Conservation (phyloP, 2,888 invertebrate species). For the Sinodicranocentrus sp. region DNA sequence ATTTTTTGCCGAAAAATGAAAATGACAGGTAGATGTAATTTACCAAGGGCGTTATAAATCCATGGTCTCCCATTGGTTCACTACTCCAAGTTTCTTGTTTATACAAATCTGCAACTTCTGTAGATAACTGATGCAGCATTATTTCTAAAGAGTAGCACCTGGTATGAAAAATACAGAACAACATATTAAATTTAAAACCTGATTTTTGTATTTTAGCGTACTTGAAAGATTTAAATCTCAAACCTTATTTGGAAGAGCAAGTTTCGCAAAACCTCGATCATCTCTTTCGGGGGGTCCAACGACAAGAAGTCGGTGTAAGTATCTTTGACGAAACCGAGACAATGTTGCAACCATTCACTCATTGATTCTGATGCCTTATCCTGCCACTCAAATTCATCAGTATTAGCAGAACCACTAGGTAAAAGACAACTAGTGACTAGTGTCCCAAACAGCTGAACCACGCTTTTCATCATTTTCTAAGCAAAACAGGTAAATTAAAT, state of each 20-base stretch:
- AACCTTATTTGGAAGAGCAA: conserved; percentile 91
- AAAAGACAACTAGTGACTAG: conserved; percentile 80
- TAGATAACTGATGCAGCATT: conserved; percentile 90
- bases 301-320: conserved; percentile 88
- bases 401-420: conserved; percentile 54
- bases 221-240: no score
- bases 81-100: conserved; percentile 92
- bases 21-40: conserved; percentile 75
- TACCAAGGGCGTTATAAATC: conserved; percentile 90
- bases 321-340: conserved; percentile 88
- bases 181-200: conserved; percentile 15
- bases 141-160: conserved; percentile 89
- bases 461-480: conserved; percentile 85
- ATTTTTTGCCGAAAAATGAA: no score
- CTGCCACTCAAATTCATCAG: conserved; percentile 73
- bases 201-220: neutral
- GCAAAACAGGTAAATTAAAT: neutral
- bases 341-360: conserved; percentile 87
- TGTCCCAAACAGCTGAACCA: conserved; percentile 86
- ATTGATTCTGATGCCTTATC: conserved; percentile 74
- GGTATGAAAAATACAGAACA: conserved; percentile 51
- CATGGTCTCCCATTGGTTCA: conserved; percentile 89
- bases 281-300: conserved; percentile 92
- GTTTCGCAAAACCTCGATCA: conserved; percentile 89
- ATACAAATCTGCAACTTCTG: conserved; percentile 85